Evolutionary conservation across 2,888 invertebrate species (phyloP), one percentile per base, ranked within the genome.

Genomic region (Allophyes oxyacanthae): DNA sequence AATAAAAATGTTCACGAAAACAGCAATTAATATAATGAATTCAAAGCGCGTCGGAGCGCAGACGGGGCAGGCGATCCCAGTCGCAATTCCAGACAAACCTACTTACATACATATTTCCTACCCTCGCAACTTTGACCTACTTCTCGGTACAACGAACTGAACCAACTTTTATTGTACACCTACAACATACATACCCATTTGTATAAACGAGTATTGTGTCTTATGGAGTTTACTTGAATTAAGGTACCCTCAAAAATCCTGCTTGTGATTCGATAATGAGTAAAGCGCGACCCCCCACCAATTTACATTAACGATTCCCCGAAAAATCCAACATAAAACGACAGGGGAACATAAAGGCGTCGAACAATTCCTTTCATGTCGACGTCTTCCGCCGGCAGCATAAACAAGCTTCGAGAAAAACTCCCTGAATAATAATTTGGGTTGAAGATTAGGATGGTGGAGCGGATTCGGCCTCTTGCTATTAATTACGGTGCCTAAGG

Each of bases 41-140:
- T 80, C 77, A 57, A 43, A 45, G 53, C 69, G 75, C 77, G 61
- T 66, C 38, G 77, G 65, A 53, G 49, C 38, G 56, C 60, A 78
- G 79, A 77, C 76, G 65, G 51, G 53, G 55, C 48, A 41, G 62
- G 28, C 77, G 58, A 50, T 40, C 45, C 49, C 50, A 62, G 53
- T 46, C 55, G 41, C 33, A 42, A 53, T 52, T 41, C 41, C 42
- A 58, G 62, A 58, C 85, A 83, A 78, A 81, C 84, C 84, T 69
- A 87, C 84, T 82, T 84, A 81, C 85, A 82, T 81, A 87, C 77
- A 84, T 83, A 86, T 81, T 80, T 79, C 78, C 72, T 78, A 68
- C 72, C 82, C 87, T 84, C 84, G 85, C 87, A 92, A 75, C 73
- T 73, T 75, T 75, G 92, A 92, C 92, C 92, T 65, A 91, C 81